A percentile compares a stretch with the other conserved stretches of the same genome.
phyloP scores from a whole-genome alignment of 2,888 invertebrate genomes.

The Nymphalis c-album region DNA sequence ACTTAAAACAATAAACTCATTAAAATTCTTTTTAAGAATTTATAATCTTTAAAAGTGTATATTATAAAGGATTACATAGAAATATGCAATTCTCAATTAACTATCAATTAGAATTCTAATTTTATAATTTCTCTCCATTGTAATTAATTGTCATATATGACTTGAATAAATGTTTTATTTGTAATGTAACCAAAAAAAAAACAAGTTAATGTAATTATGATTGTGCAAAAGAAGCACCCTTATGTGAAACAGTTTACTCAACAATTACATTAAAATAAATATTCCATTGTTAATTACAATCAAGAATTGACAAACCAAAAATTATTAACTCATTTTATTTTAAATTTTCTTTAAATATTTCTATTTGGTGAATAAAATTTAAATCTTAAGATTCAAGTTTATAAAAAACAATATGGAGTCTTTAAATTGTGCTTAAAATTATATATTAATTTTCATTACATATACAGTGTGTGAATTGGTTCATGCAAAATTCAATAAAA shows the following conservation, averaged over 20 bases:
- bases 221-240: conserved; percentile 54
- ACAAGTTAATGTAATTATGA: neutral
- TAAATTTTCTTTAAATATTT: too few species aligned
- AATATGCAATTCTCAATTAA: conserved; percentile 15
- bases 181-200: neutral
- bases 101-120: conserved; percentile 7
- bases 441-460: conserved; percentile 15
- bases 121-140: neutral
- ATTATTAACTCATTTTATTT: conserved; percentile 12
- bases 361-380: neutral
- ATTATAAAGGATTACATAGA: conserved; percentile 22
- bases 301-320: conserved; percentile 1
- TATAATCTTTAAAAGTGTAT: conserved; percentile 17
- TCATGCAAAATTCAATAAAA: conserved; percentile 1
- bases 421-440: conserved; percentile 41
- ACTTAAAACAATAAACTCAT: conserved; percentile 19
- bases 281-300: too few species aligned
- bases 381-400: neutral
- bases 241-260: conserved; percentile 10
- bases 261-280: too few species aligned
- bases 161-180: neutral
- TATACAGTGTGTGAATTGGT: conserved; percentile 4
- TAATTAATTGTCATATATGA: conserved; percentile 1
- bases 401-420: conserved; percentile 31
- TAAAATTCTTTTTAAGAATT: conserved; percentile 33